Evolutionary conservation across 2,797 vertebrate species (phyloP).

Genomic region (Paedocypris micromegethes): DNA sequence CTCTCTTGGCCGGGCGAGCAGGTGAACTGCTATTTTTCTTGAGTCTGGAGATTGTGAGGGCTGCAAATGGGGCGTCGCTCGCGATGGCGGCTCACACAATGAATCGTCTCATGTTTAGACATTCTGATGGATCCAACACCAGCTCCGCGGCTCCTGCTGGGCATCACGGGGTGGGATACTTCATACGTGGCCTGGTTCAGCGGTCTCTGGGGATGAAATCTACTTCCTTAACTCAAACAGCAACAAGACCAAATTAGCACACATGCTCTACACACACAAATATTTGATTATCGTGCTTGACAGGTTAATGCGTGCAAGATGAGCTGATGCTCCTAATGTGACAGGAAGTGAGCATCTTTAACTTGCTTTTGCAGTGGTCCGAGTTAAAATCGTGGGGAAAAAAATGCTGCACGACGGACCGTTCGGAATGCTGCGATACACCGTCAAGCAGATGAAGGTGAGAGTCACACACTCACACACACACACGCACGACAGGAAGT

Average conservation of each 20-base stretch:
- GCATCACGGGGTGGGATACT: constrained; percentile 45
- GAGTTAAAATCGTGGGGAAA: constrained; percentile 96
- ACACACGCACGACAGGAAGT: too few species aligned
- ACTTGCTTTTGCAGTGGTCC: constrained; percentile 77
- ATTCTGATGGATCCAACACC: not conserved
- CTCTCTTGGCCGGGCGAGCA: constrained; percentile 49
- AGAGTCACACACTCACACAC: constrained; percentile 19
- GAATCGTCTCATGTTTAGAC: constrained; percentile 5
- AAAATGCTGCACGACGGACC: constrained; percentile 89
- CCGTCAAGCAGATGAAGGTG: constrained; percentile 97
- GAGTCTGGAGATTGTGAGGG: constrained; percentile 7
- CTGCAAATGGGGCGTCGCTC: constrained; percentile 34
- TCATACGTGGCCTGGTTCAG: constrained; percentile 37
- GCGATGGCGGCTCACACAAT: constrained; percentile 1
- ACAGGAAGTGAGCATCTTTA: not conserved
- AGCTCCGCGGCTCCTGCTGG: constrained; percentile 9
- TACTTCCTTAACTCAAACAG: constrained; percentile 6
- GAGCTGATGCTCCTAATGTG: too few species aligned
- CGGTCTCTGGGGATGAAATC: constrained; percentile 31
- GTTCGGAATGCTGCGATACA: constrained; percentile 91
- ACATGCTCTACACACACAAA: not conserved
- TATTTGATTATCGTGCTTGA: too few species aligned
- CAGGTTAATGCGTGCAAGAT: too few species aligned
- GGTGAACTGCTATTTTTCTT: constrained; percentile 62
- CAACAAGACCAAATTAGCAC: not conserved